Evolutionary conservation across 92 coral and sea anemone species (phyloP).

Genomic region (Pocillopora grandis): DNA sequence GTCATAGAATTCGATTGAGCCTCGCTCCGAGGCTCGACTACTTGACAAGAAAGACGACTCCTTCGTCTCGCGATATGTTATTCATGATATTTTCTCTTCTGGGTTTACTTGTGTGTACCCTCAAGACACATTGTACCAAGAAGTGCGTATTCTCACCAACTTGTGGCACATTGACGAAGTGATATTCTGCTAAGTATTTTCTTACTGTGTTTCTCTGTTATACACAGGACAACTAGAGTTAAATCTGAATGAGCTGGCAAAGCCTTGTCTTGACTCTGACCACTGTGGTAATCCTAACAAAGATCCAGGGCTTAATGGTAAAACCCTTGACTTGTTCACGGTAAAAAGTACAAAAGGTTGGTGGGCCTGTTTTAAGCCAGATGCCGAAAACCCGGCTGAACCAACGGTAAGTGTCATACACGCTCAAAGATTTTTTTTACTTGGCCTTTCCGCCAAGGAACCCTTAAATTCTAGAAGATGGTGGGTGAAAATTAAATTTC

Average conservation of each 20-base stretch:
- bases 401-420: slow-evolving; percentile 9
- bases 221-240: slow-evolving; percentile 74
- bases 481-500: too few relatives aligned
- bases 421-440: not conserved
- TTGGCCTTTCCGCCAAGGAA: not conserved
- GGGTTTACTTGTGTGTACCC: too few relatives aligned
- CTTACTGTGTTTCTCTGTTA: not conserved
- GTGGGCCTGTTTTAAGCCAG: slow-evolving; percentile 94
- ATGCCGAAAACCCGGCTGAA: slow-evolving; percentile 42
- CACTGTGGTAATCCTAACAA: slow-evolving; percentile 73
- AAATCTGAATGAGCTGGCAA: slow-evolving; percentile 71
- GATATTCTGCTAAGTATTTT: not conserved
- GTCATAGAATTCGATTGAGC: too few relatives aligned
- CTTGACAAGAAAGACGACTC: too few relatives aligned
- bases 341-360: slow-evolving; percentile 81
- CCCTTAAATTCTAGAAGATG: too few relatives aligned
- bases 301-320: slow-evolving; percentile 69
- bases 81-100: too few relatives aligned
- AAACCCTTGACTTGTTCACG: slow-evolving; percentile 73
- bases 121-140: too few relatives aligned
- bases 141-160: too few relatives aligned
- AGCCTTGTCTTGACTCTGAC: slow-evolving; percentile 70
- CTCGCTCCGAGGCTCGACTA: too few relatives aligned
- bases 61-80: too few relatives aligned
- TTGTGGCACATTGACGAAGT: not conserved